phyloP scores from a whole-genome alignment of 2,888 invertebrate species.

The Erebia palarica region DNA sequence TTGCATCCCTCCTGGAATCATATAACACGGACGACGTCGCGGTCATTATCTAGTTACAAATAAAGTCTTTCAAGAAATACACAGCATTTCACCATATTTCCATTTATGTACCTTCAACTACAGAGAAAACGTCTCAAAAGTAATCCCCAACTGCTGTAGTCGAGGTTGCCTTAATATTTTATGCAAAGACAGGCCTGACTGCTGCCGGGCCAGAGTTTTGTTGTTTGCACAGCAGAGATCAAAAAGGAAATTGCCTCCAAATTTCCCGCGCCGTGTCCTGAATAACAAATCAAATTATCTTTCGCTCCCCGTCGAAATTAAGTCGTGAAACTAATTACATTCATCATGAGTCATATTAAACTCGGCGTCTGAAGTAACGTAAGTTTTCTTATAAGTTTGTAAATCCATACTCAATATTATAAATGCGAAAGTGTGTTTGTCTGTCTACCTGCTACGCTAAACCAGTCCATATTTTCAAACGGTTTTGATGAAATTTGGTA shows the following conservation, averaged over 20 bases:
- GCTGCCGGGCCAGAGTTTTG: conserved; percentile 65
- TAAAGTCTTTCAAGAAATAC: neutral
- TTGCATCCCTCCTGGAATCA: too few species aligned
- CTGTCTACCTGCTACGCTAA: too few species aligned
- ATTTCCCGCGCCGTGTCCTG: conserved; percentile 68
- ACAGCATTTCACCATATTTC: neutral
- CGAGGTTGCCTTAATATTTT: conserved; percentile 61
- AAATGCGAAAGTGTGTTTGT: too few species aligned
- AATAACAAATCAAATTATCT: conserved; percentile 75
- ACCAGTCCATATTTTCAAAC: too few species aligned
- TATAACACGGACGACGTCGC: too few species aligned
- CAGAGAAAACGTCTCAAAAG: conserved; percentile 4
- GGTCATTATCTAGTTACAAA: too few species aligned
- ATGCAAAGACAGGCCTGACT: conserved; percentile 70
- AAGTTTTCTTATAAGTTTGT: neutral
- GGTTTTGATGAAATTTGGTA: too few species aligned
- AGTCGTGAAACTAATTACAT: conserved; percentile 28
- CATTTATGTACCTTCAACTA: neutral
- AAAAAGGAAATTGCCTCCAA: conserved; percentile 78
- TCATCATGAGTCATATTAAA: conserved; percentile 22
- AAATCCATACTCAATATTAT: neutral
- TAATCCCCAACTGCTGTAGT: conserved; percentile 23
- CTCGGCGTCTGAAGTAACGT: neutral
- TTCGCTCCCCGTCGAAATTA: conserved; percentile 42
- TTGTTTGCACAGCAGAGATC: conserved; percentile 75